Percentiles rank a stretch among this genome's conserved stretches.
These are phyloP conservation scores for Melanophora roralis DNA, from an alignment of 2,888 invertebrate species.

Conservation along the genomic window DNA sequence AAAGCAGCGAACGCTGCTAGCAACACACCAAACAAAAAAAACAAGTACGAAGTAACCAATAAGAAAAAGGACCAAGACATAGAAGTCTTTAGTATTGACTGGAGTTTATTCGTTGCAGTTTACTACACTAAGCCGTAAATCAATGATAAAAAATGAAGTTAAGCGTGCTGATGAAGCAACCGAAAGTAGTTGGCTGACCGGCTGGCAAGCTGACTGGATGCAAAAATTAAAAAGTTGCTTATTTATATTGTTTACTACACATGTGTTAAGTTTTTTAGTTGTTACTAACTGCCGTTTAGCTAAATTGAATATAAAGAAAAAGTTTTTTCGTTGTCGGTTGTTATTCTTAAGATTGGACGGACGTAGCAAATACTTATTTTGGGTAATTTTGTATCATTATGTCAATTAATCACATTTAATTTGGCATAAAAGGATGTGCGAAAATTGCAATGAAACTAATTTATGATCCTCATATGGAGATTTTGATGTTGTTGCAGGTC, in stretches of 20 bases:
- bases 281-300: slow-evolving; percentile 35
- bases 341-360: slow-evolving; percentile 55
- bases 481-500: slow-evolving; percentile 22
- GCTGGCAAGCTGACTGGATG: not conserved
- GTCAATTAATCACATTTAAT: slow-evolving; percentile 67
- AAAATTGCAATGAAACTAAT: slow-evolving; percentile 62
- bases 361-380: slow-evolving; percentile 64
- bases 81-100: slow-evolving; percentile 35
- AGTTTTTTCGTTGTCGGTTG: slow-evolving; percentile 7
- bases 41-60: slow-evolving; percentile 35
- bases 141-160: slow-evolving; percentile 65
- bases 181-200: slow-evolving; percentile 35
- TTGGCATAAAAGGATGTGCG: slow-evolving; percentile 65
- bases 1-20: no score
- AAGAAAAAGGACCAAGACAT: not conserved
- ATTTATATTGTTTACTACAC: not conserved
- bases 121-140: slow-evolving; percentile 62
- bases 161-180: slow-evolving; percentile 63
- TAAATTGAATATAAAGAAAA: not conserved
- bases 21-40: not conserved
- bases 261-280: slow-evolving; percentile 45
- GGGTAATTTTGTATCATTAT: slow-evolving; percentile 66
- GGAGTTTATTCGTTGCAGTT: slow-evolving; percentile 16
- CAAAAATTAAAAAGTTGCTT: slow-evolving; percentile 4
- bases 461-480: slow-evolving; percentile 54